These are phyloP conservation scores for Myzus persicae DNA, from an alignment of 1,140 invertebrate genomes.

Conservation along the genomic window DNA sequence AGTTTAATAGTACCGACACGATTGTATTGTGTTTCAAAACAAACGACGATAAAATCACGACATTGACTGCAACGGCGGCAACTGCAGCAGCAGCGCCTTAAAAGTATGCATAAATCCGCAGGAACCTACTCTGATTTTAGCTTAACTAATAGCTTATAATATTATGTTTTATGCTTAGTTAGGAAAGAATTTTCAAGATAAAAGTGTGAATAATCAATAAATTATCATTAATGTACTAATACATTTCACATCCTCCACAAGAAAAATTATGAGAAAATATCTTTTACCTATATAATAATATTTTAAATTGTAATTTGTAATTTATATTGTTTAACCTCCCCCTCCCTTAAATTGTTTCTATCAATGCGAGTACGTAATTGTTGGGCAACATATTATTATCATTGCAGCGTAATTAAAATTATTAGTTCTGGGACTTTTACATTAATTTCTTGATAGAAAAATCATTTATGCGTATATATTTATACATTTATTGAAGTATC, in stretches of 20 bases:
- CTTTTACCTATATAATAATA: neutral
- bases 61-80: neutral
- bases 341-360: neutral
- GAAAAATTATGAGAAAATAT: neutral
- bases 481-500: neutral
- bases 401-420: neutral
- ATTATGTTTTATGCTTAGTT: neutral
- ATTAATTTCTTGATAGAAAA: neutral
- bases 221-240: constrained; percentile 5
- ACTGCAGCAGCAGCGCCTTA: neutral
- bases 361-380: neutral
- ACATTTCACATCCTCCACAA: neutral
- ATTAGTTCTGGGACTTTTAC: neutral
- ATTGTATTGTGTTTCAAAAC: constrained; percentile 7
- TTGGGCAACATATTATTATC: neutral
- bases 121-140: neutral
- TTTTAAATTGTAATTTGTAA: neutral
- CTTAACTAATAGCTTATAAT: neutral
- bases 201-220: neutral
- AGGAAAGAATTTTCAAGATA: neutral
- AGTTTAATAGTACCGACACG: neutral
- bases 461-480: neutral
- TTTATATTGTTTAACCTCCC: neutral
- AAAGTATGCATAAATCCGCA: neutral
- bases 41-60: neutral